Evolutionary conservation across 2,113 vertebrate genomes (phyloP).

Genomic region (Gracilinanus agilis): DNA sequence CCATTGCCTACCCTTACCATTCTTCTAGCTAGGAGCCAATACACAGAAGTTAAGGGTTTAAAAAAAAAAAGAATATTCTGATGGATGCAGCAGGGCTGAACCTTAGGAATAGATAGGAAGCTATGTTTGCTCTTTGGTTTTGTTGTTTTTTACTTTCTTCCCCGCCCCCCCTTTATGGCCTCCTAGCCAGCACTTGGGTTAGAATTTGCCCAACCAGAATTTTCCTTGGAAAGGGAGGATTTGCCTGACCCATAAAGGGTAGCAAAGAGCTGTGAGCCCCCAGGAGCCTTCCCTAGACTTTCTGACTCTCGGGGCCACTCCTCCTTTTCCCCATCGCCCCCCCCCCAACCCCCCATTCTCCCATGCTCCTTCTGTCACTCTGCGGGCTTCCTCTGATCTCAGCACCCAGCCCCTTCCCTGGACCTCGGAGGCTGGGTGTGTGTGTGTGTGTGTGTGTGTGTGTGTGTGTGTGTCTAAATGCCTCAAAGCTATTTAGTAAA

Average conservation of each 20-base stretch:
- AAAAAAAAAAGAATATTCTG: no score
- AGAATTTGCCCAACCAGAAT: not conserved
- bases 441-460: not conserved
- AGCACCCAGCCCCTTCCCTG: not conserved
- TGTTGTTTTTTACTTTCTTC: not conserved
- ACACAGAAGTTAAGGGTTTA: no score
- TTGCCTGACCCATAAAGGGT: not conserved
- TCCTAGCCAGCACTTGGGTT: not conserved
- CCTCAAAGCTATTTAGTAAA: not conserved
- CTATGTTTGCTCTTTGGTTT: not conserved
- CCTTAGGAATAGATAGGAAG: not conserved
- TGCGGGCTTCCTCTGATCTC: not conserved
- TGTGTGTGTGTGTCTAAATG: not conserved
- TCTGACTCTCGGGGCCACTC: not conserved
- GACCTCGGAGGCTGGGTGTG: not conserved
- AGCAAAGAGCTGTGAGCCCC: not conserved
- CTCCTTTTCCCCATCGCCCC: not conserved
- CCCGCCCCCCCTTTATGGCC: not conserved
- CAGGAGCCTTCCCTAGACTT: not conserved
- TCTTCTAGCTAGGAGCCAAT: no score
- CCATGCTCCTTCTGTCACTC: not conserved
- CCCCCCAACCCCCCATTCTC: no score
- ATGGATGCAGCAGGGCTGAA: not conserved
- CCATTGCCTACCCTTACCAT: no score
- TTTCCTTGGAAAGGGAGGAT: not conserved